Evolutionary conservation across 2,113 vertebrate species (phyloP).

Genomic region (Heterocephalus glaber): DNA sequence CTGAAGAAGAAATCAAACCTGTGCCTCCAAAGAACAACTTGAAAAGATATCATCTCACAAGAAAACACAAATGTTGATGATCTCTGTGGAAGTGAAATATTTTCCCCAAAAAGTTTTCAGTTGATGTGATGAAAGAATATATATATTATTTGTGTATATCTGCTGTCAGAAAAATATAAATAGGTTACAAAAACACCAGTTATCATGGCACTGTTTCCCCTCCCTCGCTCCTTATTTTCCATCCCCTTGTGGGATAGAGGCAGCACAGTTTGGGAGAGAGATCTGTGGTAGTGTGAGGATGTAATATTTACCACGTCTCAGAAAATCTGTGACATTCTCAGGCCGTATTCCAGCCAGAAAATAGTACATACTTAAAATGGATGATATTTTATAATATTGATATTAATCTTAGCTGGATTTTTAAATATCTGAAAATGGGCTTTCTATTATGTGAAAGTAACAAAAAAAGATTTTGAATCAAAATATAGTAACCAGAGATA

Average conservation of each 20-base stretch:
- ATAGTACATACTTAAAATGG: not conserved
- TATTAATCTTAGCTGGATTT: not conserved
- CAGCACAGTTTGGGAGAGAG: not conserved
- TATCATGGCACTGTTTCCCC: not conserved
- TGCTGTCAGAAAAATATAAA: not conserved
- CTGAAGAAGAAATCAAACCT: not conserved
- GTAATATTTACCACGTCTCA: fast-evolving
- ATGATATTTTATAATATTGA: not conserved
- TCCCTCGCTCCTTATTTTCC: not conserved
- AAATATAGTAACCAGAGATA: not conserved
- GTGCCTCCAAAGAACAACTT: not conserved
- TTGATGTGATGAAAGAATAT: not conserved
- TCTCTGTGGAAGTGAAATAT: not conserved
- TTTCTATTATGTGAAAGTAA: not conserved
- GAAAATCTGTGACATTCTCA: not conserved
- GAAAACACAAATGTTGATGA: not conserved
- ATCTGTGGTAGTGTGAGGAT: not conserved
- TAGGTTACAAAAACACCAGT: not conserved
- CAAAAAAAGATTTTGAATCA: not conserved
- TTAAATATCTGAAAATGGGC: not conserved
- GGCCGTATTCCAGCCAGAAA: not conserved
- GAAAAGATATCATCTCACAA: not conserved
- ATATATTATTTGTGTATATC: not conserved
- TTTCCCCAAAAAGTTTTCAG: not conserved
- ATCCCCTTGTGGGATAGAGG: fast-evolving